Evolutionary conservation across 23 tunicate species (phyloP).

Genomic region (Phallusia fumigata): DNA sequence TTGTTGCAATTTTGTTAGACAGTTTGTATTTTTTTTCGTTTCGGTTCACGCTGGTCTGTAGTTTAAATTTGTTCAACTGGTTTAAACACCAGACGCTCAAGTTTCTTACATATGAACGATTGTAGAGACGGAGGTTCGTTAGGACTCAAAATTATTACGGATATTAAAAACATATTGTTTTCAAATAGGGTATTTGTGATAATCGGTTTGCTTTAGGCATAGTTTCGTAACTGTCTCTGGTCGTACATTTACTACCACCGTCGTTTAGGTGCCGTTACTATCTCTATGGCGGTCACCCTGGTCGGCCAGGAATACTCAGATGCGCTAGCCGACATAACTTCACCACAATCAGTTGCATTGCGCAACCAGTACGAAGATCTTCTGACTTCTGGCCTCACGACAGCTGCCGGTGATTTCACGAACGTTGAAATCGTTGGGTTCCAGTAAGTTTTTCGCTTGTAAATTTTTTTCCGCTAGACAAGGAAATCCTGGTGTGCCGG

Average conservation of each 20-base stretch:
- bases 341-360: neutral
- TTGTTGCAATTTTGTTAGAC: too few relatives aligned
- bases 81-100: too few relatives aligned
- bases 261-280: neutral
- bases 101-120: too few relatives aligned
- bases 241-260: neutral
- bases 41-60: too few relatives aligned
- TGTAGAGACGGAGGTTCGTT: too few relatives aligned
- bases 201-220: neutral
- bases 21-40: too few relatives aligned
- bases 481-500: too few relatives aligned
- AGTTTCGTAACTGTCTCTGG: too few relatives aligned
- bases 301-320: neutral
- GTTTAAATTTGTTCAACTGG: too few relatives aligned
- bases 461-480: too few relatives aligned
- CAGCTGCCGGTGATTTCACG: neutral
- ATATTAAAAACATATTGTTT: too few relatives aligned
- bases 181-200: conserved; percentile 16
- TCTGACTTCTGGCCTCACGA: neutral
- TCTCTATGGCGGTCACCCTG: neutral
- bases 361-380: neutral
- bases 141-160: too few relatives aligned
- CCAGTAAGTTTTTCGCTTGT: neutral
- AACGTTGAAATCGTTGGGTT: neutral
- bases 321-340: neutral